Base-by-base conservation (phyloP, 2,888 invertebrate genomes). In the Actias luna region DNA sequence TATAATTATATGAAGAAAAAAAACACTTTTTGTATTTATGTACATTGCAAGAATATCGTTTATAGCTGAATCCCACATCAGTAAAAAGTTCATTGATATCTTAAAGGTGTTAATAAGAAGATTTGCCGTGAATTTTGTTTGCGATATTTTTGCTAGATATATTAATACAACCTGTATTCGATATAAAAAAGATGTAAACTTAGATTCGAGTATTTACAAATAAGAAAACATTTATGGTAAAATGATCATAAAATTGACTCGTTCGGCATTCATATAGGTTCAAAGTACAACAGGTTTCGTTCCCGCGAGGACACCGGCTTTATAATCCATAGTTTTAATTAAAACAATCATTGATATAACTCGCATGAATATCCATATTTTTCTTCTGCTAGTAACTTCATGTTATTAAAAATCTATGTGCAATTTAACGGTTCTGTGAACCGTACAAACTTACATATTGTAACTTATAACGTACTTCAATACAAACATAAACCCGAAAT, bases 211-310 rank as follows among this genome's bases (percentile, higher is more conserved):
- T 25, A 22, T 3, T 50, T 16, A 16, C 12, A 2, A 50, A 50
- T 25, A 2, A 50, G 2, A 25, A 25, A 50, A 50, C 22, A 50
- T 25, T 50, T 12, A 25, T 10, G 18, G 12, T 10, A 10, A 33
- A 58, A 58, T 35, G 10, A 36, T 25, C 33, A 58, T 58, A 58
- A 58, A 35, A 55, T 29, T 55, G 8, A n/a, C n/a, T n/a, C 18
- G n/a, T 2, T 29, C 29, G 29, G 29, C 29, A n/a, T 29, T 55
- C 55, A 22, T n/a, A 7, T 16, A 55, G 10, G 29, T 12, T 55
- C 55, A 55, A 55, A 29, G 55, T 29, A 55, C n/a, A 55, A n/a
- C 55, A 27, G 16, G 18, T 55, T 29, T 55, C 46, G 22, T 50
- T 12, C 46, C 22, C 22, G 14, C 46, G 25, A 50, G 25, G 46